Evolutionary conservation across 2,888 invertebrate genomes (phyloP).

Genomic region (Coelogynopora nodosa): DNA sequence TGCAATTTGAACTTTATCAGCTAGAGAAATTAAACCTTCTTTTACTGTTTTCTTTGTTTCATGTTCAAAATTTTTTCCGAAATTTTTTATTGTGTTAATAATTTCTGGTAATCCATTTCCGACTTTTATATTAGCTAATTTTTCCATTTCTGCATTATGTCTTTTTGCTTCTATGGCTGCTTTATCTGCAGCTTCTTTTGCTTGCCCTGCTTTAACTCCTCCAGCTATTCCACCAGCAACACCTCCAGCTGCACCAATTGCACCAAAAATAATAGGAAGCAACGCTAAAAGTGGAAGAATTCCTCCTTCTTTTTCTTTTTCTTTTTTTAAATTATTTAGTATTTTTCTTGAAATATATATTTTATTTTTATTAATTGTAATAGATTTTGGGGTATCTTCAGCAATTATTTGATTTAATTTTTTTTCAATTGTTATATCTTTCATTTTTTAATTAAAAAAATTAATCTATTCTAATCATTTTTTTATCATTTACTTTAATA

Average conservation of each 20-base stretch:
- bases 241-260: background rate
- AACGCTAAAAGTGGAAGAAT: background rate
- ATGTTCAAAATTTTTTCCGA: background rate
- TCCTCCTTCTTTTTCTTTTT: background rate
- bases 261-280: background rate
- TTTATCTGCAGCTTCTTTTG: background rate
- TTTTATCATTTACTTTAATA: no score
- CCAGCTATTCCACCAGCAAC: background rate
- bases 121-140: background rate
- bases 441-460: no score
- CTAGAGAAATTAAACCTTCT: background rate
- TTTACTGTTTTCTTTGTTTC: background rate
- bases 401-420: no score
- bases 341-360: background rate
- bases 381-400: no score
- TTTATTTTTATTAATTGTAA: no score
- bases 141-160: background rate
- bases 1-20: background rate
- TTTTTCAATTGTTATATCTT: no score
- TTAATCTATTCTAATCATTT: no score
- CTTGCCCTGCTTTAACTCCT: background rate
- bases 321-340: background rate
- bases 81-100: background rate
- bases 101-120: background rate
- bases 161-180: background rate